A percentile compares a stretch with the other conserved stretches of the same genome.
phyloP scores from a whole-genome alignment of 1,140 invertebrate genomes.

The Frieseomelitta varia region DNA sequence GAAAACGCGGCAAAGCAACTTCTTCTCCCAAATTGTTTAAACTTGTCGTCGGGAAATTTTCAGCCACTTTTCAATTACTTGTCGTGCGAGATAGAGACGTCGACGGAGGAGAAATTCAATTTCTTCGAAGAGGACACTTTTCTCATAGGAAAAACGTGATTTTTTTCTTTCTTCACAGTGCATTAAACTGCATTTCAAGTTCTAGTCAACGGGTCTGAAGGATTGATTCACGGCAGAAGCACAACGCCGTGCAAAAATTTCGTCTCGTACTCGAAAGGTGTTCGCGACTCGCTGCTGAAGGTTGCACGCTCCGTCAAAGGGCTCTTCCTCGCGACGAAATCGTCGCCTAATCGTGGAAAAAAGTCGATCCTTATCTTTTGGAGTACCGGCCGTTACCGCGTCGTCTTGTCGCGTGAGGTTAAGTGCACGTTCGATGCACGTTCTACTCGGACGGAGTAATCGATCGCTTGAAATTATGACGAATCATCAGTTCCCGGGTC shows the following conservation, averaged over 20 bases:
- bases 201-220: too few species aligned
- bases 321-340: background rate
- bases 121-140: too few species aligned
- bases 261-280: background rate
- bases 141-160: too few species aligned
- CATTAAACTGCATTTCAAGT: too few species aligned
- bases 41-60: too few species aligned
- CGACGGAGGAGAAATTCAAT: too few species aligned
- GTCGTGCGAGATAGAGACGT: too few species aligned
- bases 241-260: background rate
- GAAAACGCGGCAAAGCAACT: too few species aligned
- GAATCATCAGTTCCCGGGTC: constrained; percentile 8
- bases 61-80: too few species aligned
- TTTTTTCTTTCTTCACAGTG: too few species aligned
- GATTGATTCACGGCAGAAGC: too few species aligned
- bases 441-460: constrained; percentile 17
- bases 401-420: background rate
- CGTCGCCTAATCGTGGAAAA: background rate
- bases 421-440: background rate
- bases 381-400: constrained; percentile 33
- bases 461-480: constrained; percentile 25
- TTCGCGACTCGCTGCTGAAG: background rate
- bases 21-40: too few species aligned
- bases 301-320: background rate
- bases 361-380: constrained; percentile 8